phyloP scores from a whole-genome alignment of 2,797 vertebrate genomes.

The Tokudaia tokunoshimensis region DNA sequence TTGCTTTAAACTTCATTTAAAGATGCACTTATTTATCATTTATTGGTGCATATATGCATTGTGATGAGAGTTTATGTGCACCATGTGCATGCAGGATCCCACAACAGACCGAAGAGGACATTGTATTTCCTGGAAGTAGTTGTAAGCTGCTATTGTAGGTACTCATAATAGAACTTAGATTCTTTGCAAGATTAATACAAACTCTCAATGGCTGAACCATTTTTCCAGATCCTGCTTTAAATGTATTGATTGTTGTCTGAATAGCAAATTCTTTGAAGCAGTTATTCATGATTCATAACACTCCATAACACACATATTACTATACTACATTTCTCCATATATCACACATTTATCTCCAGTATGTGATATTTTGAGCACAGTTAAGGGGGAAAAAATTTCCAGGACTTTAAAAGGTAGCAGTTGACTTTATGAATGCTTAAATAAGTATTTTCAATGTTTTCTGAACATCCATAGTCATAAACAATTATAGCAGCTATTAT shows the following conservation, averaged over 20 bases:
- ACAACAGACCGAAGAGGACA: neutral
- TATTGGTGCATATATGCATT: neutral
- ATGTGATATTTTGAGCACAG: conserved; percentile 33
- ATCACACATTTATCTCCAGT: neutral
- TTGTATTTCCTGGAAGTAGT: neutral
- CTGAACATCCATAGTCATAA: neutral
- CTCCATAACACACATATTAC: conserved; percentile 39
- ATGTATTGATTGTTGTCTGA: neutral
- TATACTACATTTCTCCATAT: neutral
- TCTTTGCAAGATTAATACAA: neutral
- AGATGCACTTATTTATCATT: neutral
- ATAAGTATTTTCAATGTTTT: conserved; percentile 1
- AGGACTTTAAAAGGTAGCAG: neutral
- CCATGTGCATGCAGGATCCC: neutral
- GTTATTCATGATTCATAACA: conserved; percentile 48
- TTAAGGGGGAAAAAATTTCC: neutral
- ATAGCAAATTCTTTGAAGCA: conserved; percentile 59
- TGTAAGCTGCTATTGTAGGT: neutral
- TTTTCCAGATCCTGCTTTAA: neutral
- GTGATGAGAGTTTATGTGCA: neutral
- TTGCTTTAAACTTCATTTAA: neutral
- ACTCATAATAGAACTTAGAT: neutral
- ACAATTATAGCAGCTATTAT: neutral
- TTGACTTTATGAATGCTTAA: neutral
- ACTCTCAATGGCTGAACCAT: neutral